Percentiles rank a stretch among this genome's conserved stretches.
Evolutionary conservation across 2,797 vertebrate species (phyloP).

Genomic region (Podarcis siculus): DNA sequence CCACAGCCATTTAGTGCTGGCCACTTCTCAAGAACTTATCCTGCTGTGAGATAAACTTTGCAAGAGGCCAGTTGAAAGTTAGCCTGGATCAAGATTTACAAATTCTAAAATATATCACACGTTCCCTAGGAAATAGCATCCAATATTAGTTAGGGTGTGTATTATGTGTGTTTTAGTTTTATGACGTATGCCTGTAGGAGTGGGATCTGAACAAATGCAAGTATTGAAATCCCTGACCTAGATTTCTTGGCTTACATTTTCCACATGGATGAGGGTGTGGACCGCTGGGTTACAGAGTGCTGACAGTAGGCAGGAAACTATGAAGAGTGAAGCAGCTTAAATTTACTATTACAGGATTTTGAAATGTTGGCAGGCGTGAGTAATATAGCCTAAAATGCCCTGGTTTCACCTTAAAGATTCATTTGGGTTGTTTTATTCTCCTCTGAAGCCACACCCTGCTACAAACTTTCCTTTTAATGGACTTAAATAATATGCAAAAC

Average conservation of each 20-base stretch:
- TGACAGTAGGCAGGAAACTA: background rate
- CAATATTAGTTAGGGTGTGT: background rate
- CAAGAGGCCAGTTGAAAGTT: background rate
- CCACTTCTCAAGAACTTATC: background rate
- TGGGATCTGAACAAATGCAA: background rate
- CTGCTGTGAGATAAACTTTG: background rate
- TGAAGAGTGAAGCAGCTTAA: background rate
- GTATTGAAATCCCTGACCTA: background rate
- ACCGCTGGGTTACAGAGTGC: background rate
- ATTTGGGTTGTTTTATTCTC: background rate
- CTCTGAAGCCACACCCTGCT: background rate
- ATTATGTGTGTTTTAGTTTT: background rate
- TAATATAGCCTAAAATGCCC: slow-evolving; percentile 1
- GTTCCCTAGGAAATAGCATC: background rate
- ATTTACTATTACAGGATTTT: background rate
- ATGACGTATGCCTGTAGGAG: background rate
- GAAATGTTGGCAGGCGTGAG: slow-evolving; percentile 20
- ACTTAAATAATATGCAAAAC: background rate
- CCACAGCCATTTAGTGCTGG: background rate
- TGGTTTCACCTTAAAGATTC: background rate
- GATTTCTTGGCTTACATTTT: background rate
- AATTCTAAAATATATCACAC: background rate
- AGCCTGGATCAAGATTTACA: background rate
- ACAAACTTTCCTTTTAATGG: background rate
- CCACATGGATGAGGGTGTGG: slow-evolving; percentile 17